Conservation (phyloP, 2,888 invertebrate genomes). For the Alloplasta piceator region DNA sequence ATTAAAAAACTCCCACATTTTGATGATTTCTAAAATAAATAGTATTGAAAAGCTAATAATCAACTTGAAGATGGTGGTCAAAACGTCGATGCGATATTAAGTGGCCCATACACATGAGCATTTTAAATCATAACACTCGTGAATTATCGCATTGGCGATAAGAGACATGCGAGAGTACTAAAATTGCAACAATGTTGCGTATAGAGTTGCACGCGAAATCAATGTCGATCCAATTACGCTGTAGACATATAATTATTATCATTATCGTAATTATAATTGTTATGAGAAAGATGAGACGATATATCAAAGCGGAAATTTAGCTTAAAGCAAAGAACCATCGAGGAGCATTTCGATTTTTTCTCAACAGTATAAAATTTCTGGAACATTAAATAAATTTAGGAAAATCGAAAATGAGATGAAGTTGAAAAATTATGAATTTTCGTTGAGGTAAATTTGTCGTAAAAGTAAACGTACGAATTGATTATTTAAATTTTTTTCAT, state of each 20-base stretch:
- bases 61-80: too few species aligned
- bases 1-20: too few species aligned
- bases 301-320: slow-evolving; percentile 23
- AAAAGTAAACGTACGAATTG: neutral
- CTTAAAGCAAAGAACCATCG: slow-evolving; percentile 11
- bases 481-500: neutral
- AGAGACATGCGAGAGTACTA: slow-evolving; percentile 23
- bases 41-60: too few species aligned
- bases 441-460: neutral
- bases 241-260: neutral
- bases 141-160: slow-evolving; percentile 49
- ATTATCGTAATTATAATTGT: neutral
- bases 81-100: too few species aligned
- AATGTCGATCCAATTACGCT: slow-evolving; percentile 51
- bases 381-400: slow-evolving; percentile 16
- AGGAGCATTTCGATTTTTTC: neutral
- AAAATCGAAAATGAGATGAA: neutral
- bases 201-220: slow-evolving; percentile 39
- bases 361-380: neutral
- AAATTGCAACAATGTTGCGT: slow-evolving; percentile 63
- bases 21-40: too few species aligned
- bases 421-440: neutral
- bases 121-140: slow-evolving; percentile 26
- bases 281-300: slow-evolving; percentile 1
- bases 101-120: neutral